phyloP scores from a whole-genome alignment of 2,113 vertebrate species.

The Halcyon senegalensis region DNA sequence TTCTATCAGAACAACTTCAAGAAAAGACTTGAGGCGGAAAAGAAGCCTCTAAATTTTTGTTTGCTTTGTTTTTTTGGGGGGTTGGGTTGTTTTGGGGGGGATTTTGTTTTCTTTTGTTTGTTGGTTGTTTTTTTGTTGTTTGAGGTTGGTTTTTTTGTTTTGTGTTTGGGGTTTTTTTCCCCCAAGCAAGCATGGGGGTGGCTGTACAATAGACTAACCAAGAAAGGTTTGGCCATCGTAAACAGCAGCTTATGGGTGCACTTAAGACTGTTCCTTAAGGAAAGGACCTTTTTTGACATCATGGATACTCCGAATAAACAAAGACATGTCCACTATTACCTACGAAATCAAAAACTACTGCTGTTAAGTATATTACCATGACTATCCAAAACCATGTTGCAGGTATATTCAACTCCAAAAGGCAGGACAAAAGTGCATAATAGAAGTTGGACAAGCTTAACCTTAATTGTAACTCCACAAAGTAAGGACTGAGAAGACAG shows the following conservation, averaged over 20 bases:
- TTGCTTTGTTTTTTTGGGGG: background rate
- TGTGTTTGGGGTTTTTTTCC: too few species aligned
- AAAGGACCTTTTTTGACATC: background rate
- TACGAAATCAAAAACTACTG: background rate
- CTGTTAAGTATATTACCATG: background rate
- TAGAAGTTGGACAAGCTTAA: background rate
- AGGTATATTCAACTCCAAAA: background rate
- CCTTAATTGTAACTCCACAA: background rate
- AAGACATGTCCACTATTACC: background rate
- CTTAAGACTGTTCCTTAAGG: background rate
- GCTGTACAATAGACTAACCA: background rate
- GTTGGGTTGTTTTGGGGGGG: background rate
- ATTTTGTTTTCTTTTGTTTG: too few species aligned
- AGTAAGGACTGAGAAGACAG: background rate
- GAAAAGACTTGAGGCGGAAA: background rate
- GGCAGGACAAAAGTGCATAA: background rate
- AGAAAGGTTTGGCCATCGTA: background rate
- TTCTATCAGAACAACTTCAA: background rate
- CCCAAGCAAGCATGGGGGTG: background rate
- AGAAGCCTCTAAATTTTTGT: background rate
- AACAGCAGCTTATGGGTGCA: background rate
- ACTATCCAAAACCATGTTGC: background rate
- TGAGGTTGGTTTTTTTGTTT: too few species aligned
- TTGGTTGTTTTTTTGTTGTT: too few species aligned
- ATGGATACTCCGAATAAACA: background rate